These are phyloP conservation scores for Columba guinea DNA, from an alignment of 2,797 vertebrate genomes.

Conservation along the genomic window DNA sequence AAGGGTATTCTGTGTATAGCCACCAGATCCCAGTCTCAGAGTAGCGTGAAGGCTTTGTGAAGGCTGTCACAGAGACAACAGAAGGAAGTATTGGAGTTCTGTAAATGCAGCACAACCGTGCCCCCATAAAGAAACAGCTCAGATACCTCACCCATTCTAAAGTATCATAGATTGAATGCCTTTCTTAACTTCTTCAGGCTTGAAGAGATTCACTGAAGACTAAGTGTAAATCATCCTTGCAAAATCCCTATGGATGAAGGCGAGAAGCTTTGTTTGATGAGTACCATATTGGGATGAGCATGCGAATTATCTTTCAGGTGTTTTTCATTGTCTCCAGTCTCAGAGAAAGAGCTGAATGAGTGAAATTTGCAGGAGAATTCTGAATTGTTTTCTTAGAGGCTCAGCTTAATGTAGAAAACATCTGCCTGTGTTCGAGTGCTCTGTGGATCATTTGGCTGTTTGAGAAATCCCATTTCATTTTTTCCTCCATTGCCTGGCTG, in stretches of 20 bases:
- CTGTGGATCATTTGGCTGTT: conserved; percentile 7
- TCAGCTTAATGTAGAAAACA: conserved; percentile 35
- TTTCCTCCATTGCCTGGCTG: neutral
- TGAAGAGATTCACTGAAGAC: neutral
- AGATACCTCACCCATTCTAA: neutral
- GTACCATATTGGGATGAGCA: neutral
- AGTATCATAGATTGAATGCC: neutral
- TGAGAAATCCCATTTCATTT: conserved; percentile 26
- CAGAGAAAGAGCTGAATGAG: conserved; percentile 15
- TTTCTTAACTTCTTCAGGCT: neutral
- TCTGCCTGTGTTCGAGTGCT: conserved; percentile 16
- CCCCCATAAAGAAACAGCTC: neutral
- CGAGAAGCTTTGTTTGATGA: neutral
- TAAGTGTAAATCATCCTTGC: neutral
- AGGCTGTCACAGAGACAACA: neutral
- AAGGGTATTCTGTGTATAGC: rapidly evolving
- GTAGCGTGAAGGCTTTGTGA: neutral
- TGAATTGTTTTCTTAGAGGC: conserved; percentile 46
- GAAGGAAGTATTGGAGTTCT: neutral
- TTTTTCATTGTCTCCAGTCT: conserved; percentile 12
- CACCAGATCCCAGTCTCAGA: neutral
- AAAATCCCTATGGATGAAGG: neutral
- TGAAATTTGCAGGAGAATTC: conserved; percentile 39
- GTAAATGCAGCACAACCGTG: neutral
- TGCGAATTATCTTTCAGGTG: neutral